A percentile compares a stretch with the other conserved stretches of the same genome.
These are phyloP conservation scores for Pinctada fucata DNA, from an alignment of 2,888 invertebrate species.

Conservation along the genomic window DNA sequence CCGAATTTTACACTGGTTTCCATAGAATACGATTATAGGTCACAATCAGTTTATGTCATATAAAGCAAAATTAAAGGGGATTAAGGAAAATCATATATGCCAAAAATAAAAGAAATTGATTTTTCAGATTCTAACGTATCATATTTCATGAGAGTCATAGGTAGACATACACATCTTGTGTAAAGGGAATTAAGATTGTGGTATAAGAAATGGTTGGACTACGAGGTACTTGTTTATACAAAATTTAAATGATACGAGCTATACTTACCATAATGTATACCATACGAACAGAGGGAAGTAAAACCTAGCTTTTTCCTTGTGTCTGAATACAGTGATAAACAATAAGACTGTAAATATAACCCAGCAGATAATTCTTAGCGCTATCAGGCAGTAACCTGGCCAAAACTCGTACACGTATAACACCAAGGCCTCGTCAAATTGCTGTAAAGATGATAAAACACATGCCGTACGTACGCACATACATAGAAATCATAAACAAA, in stretches of 20 bases:
- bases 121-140: no score
- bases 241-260: neutral
- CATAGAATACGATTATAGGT: no score
- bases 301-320: conserved; percentile 88
- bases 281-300: conserved; percentile 89
- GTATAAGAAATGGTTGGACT: neutral
- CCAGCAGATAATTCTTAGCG: conserved; percentile 87
- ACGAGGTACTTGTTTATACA: neutral
- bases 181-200: no score
- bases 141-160: no score
- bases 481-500: no score
- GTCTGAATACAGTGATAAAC: conserved; percentile 87
- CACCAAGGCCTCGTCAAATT: conserved; percentile 93
- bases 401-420: conserved; percentile 93
- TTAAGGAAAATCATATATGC: no score
- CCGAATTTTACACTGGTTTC: no score
- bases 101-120: no score
- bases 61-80: no score
- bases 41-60: no score
- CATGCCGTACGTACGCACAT: no score
- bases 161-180: no score
- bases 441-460: conserved; percentile 77
- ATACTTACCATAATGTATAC: conserved; percentile 86
- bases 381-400: conserved; percentile 89
- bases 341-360: conserved; percentile 84